These are phyloP conservation scores for Ferrisia virgata DNA, from an alignment of 2,888 invertebrate species.

Conservation along the genomic window DNA sequence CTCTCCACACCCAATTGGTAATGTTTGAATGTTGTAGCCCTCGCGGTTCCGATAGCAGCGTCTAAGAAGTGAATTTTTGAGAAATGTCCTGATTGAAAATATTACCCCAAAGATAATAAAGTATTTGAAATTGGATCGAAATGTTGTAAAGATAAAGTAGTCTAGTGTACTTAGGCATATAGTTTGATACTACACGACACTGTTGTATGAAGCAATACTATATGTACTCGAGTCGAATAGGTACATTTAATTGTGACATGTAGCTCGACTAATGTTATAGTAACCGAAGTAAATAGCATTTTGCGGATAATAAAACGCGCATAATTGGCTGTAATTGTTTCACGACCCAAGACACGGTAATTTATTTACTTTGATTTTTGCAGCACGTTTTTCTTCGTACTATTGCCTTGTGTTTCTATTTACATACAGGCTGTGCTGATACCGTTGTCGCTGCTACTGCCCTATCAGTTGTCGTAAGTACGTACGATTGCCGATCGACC, in stretches of 20 bases:
- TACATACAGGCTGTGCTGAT: too few relatives aligned
- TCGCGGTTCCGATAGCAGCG: too few relatives aligned
- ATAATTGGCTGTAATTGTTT: slow-evolving; percentile 14
- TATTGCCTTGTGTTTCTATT: background rate
- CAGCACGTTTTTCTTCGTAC: background rate
- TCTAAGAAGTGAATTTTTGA: too few relatives aligned
- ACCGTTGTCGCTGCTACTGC: background rate
- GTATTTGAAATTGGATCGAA: background rate
- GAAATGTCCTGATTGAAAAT: too few relatives aligned
- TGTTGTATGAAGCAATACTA: background rate
- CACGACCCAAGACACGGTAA: background rate
- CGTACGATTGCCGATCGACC: background rate
- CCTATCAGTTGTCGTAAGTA: background rate
- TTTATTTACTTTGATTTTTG: slow-evolving; percentile 6
- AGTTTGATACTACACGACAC: background rate
- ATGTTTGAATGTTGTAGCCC: too few relatives aligned
- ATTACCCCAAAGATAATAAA: background rate
- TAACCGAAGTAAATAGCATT: background rate
- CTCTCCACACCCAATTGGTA: too few relatives aligned
- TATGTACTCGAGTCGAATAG: background rate
- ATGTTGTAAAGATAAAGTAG: background rate
- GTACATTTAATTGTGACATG: background rate
- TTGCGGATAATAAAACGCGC: slow-evolving; percentile 5
- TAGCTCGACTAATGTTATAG: background rate
- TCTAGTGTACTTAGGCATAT: background rate